phyloP scores from a whole-genome alignment of 2,113 vertebrate species.

The Hippocampus comes region DNA sequence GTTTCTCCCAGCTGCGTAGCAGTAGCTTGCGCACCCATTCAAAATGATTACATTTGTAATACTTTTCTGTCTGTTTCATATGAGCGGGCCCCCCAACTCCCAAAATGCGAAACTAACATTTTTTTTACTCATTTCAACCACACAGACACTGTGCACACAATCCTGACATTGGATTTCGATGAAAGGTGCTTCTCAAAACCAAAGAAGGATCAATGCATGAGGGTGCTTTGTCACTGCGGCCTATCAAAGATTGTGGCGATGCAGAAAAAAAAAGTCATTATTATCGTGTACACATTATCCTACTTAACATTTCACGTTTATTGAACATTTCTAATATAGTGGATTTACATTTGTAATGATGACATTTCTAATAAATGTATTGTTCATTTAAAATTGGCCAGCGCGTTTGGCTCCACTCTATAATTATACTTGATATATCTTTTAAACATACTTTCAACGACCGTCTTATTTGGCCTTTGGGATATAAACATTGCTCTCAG shows the following conservation, averaged over 20 bases:
- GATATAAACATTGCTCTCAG: neutral
- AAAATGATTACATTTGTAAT: neutral
- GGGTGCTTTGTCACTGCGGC: neutral
- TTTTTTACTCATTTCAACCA: neutral
- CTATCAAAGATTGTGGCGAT: neutral
- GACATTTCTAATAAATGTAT: neutral
- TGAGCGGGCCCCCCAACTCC: neutral
- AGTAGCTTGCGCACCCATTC: neutral
- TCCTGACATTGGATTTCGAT: neutral
- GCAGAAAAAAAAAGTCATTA: too few relatives aligned
- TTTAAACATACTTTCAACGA: neutral
- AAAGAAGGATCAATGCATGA: neutral
- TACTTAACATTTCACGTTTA: too few relatives aligned
- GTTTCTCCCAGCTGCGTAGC: neutral
- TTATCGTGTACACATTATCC: too few relatives aligned
- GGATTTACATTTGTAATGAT: too few relatives aligned
- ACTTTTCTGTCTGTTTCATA: neutral
- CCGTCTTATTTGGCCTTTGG: neutral
- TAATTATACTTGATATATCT: neutral
- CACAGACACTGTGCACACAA: neutral
- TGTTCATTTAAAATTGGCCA: neutral
- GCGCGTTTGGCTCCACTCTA: neutral
- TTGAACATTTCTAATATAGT: too few relatives aligned
- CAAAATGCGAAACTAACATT: neutral
- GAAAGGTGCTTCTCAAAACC: neutral